Conservation (phyloP, 2,113 vertebrate species). For the Spea bombifrons region DNA sequence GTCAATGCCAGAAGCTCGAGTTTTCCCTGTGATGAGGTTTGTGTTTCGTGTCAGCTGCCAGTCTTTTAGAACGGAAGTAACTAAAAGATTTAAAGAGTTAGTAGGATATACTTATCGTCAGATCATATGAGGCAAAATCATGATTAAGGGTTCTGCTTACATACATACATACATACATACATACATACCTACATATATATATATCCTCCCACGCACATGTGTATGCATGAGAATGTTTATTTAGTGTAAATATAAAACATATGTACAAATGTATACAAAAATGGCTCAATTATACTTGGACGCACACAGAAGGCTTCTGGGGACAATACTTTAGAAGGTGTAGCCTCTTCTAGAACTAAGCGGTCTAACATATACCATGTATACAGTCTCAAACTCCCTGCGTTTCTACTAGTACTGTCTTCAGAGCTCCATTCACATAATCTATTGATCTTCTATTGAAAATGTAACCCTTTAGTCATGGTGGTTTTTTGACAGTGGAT, state of each 20-base stretch:
- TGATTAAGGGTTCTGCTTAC: background rate
- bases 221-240: background rate
- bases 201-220: background rate
- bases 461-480: too few species aligned
- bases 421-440: too few species aligned
- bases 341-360: too few species aligned
- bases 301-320: too few species aligned
- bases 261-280: background rate
- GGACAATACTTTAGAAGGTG: too few species aligned
- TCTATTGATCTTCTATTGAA: too few species aligned
- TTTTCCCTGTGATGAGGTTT: constrained; percentile 67
- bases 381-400: too few species aligned
- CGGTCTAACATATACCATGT: too few species aligned
- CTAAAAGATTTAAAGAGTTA: constrained; percentile 52
- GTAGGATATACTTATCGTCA: constrained; percentile 59
- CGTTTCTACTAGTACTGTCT: too few species aligned
- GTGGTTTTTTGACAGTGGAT: too few species aligned
- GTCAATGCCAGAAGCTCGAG: constrained; percentile 68
- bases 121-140: constrained; percentile 53
- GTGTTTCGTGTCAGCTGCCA: constrained; percentile 66
- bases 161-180: background rate
- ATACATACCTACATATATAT: background rate
- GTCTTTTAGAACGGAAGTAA: constrained; percentile 54
- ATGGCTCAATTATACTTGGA: too few species aligned
- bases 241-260: background rate